These are phyloP conservation scores for Leontopithecus rosalia DNA, from an alignment of 2,797 vertebrate species.

Conservation along the genomic window DNA sequence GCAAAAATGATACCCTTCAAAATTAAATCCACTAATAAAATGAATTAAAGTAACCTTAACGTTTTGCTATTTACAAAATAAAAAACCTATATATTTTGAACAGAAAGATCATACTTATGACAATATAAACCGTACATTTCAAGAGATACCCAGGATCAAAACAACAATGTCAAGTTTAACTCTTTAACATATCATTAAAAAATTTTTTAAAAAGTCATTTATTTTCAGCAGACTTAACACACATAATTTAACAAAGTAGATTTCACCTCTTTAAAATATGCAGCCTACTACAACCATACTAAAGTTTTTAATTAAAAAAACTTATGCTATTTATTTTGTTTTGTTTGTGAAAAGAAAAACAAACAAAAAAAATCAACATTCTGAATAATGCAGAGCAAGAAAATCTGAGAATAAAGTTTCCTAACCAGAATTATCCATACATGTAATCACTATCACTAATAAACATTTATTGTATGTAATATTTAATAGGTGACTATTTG, in stretches of 20 bases:
- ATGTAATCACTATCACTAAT: background rate
- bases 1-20: conserved; percentile 55
- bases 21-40: conserved; percentile 4
- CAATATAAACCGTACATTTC: conserved; percentile 40
- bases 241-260: conserved; percentile 24
- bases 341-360: background rate
- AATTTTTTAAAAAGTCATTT: too few relatives aligned
- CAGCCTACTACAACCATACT: conserved; percentile 3
- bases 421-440: background rate
- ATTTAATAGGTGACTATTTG: background rate
- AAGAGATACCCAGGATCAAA: conserved; percentile 33
- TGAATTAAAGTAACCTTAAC: conserved; percentile 45
- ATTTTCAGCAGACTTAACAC: background rate
- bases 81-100: background rate
- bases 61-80: conserved; percentile 47
- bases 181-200: conserved; percentile 37
- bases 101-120: conserved; percentile 2
- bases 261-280: conserved; percentile 1
- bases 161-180: conserved; percentile 35
- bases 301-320: background rate
- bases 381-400: conserved; percentile 20
- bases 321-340: background rate
- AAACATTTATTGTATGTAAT: background rate
- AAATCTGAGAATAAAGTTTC: background rate
- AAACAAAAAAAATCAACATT: background rate